Evolutionary conservation across 2,797 vertebrate species (phyloP), one percentile per base, ranked within the genome.

Genomic region (Setipinna tenuifilis): DNA sequence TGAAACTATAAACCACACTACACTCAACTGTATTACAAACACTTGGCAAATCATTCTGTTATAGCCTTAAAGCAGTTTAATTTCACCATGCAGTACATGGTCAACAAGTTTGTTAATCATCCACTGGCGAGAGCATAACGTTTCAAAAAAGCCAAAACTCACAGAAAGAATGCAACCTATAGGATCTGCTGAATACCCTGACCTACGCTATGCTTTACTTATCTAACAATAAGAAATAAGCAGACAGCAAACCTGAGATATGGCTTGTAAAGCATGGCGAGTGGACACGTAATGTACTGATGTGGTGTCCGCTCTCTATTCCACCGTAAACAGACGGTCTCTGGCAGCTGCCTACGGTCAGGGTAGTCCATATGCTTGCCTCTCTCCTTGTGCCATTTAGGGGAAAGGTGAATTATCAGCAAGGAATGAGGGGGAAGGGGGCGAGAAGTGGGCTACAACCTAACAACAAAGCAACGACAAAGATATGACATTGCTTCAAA

Each of bases 331-430:
- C 91, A 90, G 86, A 83, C 58, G 54, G 86, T 48, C 46, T 85
- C 82, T 61, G 88, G 90, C 94, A 94, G 93, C 93, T 94, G 94
- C 89, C 88, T 84, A 82, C 31, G 62, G 84, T 87, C 88, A 89
- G 82, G 87, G 31, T 83, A 89, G 91, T 19, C 84, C 54, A 78
- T 31, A 25, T 28, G 41, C 31, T 31, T 6, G 28, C 16, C 35
- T 46, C 57, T 54, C 78, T 84, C 75, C 61, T 82, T 35, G 82
- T 90, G 87, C 88, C 88, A 92, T 91, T 28, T 95, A 81, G 94
- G 91, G 88, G 91, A 96, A 96, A 96, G 95, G 95, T 96, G 94
- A 91, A 48, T 87, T 57, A 48, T 23, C 88, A 84, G 85, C 4
- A 2, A 58, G 88, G 88, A 86, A 50, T 86, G 81, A 83, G 84